Base-by-base conservation (phyloP, 2,113 vertebrate genomes). In the Albula goreensis region DNA sequence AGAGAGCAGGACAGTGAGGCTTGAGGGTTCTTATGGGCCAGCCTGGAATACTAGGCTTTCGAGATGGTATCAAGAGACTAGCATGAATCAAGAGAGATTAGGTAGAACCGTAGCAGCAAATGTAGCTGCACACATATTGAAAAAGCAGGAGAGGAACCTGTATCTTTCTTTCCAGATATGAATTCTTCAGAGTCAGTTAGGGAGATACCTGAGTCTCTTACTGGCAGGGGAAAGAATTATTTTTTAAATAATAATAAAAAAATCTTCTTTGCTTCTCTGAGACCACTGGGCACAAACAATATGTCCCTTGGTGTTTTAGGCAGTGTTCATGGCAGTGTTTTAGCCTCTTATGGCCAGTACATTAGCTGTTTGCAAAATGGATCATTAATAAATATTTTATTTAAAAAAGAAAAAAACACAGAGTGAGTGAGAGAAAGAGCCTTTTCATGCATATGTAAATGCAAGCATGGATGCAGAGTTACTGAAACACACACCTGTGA, bases 401-500 rank as follows among this genome's bases (percentile, higher is more conserved):
- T 11, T 41, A 82, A 41, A 41, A 15, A 57, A 78, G 50, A 82
- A 17, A 51, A 57, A 85, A 87, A 57, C 74, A 41, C 8, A 77
- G 19, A 25, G 57, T 41, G 31, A 41, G 31, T 87, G 22, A 86
- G 53, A 53, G 25, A 53, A 31, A 7, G 57, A n/a, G 12, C 78
- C 13, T n/a, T 81, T 80, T 84, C 51, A 77, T 19, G 51, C 79
- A 79, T 50, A 79, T 83, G 81, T n/a, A 80, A 80, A 66, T 79
- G 31, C n/a, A 12, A 63, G 53, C 50, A 52, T 49, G 57, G 57
- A 87, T 87, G 51, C 57, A 87, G 80, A 87, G 78, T 78, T 81
- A 74, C 79, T 84, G 31, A 74, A 83, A 81, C 63, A 81, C 83
- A 87, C 86, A 87, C 86, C 78, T 87, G 86, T 85, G 86, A 87